Evolutionary conservation across 2,888 invertebrate species (phyloP).

Genomic region (Litoditis marina): DNA sequence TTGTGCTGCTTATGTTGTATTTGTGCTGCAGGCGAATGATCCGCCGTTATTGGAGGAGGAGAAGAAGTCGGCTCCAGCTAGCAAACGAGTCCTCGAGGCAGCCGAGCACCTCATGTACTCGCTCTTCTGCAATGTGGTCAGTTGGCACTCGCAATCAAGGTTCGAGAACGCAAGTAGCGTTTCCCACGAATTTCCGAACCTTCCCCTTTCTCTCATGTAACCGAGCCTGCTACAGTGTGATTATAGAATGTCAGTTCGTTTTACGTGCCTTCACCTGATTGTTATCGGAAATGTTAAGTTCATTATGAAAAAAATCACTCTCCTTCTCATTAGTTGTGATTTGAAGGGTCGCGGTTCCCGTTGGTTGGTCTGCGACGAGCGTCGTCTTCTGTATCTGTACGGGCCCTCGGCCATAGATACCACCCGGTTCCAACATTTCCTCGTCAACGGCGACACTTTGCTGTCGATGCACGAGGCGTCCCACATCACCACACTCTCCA

Average conservation of each 20-base stretch:
- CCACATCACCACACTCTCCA: conserved; percentile 40
- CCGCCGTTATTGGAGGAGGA: conserved; percentile 4
- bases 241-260: too few relatives aligned
- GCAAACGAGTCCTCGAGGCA: conserved; percentile 93
- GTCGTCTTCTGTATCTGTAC: conserved; percentile 43
- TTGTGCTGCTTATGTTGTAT: neutral
- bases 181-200: too few relatives aligned
- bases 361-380: conserved; percentile 44
- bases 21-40: neutral
- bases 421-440: conserved; percentile 48
- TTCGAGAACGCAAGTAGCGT: too few relatives aligned
- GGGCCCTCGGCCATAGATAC: conserved; percentile 46
- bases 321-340: neutral
- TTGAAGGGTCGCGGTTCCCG: conserved; percentile 17
- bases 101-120: conserved; percentile 84
- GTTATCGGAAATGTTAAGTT: too few relatives aligned
- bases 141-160: conserved; percentile 3
- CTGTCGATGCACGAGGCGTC: conserved; percentile 56
- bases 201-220: too few relatives aligned
- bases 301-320: neutral
- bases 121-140: conserved; percentile 47
- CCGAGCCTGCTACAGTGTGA: too few relatives aligned
- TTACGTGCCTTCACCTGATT: too few relatives aligned
- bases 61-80: conserved; percentile 76
- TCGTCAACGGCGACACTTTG: conserved; percentile 53